These are phyloP conservation scores for Polyergus mexicanus DNA, from an alignment of 1,140 invertebrate species.

Conservation along the genomic window DNA sequence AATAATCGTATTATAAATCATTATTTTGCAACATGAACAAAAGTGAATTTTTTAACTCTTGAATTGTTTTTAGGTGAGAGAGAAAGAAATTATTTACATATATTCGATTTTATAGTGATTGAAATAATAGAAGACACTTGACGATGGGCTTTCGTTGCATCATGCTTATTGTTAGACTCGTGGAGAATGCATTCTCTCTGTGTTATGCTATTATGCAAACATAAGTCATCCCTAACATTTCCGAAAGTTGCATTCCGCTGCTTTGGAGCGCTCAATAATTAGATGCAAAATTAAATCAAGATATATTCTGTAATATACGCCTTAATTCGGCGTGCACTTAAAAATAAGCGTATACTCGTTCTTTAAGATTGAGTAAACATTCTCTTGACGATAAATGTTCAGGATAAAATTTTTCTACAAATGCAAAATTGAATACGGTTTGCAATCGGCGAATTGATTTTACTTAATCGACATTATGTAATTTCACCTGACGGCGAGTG, in stretches of 20 bases:
- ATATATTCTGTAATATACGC: not conserved
- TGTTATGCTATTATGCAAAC: conserved; percentile 6
- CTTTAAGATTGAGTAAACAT: not conserved
- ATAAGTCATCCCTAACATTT: not conserved
- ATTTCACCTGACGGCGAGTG: conserved; percentile 60
- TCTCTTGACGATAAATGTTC: not conserved
- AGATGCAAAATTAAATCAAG: not conserved
- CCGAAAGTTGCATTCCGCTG: not conserved
- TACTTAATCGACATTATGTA: not conserved
- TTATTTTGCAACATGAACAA: not conserved
- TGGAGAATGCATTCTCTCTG: not conserved
- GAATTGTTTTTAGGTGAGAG: not conserved
- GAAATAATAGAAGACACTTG: not conserved
- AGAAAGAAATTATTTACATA: not conserved
- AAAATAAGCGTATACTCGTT: not conserved
- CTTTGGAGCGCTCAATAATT: not conserved
- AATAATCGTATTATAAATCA: conserved; percentile 3
- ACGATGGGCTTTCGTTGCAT: conserved; percentile 53
- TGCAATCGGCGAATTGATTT: not conserved
- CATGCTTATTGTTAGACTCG: not conserved
- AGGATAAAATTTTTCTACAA: not conserved
- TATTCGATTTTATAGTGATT: not conserved
- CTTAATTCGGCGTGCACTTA: not conserved
- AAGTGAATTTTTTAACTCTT: not conserved
- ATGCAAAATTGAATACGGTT: no score